Conservation (phyloP, 1,140 invertebrate species). For the Meloidogyne floridensis region DNA sequence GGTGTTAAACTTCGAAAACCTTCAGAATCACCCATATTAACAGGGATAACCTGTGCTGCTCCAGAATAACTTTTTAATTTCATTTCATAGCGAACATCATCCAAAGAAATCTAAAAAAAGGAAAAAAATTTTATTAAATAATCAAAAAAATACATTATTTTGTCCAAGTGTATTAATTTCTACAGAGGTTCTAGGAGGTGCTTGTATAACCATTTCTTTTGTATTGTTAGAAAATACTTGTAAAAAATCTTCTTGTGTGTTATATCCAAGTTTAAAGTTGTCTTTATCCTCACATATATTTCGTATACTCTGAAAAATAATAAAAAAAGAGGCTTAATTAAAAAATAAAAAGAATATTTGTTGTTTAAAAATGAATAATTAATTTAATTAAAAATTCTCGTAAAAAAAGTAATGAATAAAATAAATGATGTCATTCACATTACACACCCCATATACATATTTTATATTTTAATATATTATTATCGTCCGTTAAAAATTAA, state of each 20-base stretch:
- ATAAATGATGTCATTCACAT: no score
- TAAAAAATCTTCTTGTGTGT: conserved; percentile 35
- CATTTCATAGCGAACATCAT: conserved; percentile 30
- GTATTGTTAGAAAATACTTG: conserved; percentile 37
- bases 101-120: conserved; percentile 7
- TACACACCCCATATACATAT: no score
- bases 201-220: conserved; percentile 34
- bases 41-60: conserved; percentile 31
- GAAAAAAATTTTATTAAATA: not conserved
- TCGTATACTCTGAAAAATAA: conserved; percentile 41
- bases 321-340: not conserved
- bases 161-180: conserved; percentile 29
- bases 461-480: no score
- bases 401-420: no score
- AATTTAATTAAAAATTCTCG: no score
- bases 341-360: not conserved
- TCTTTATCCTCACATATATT: conserved; percentile 51
- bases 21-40: conserved; percentile 31
- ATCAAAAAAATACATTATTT: not conserved
- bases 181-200: conserved; percentile 41
- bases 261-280: conserved; percentile 44
- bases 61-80: conserved; percentile 41
- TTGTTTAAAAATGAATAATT: not conserved
- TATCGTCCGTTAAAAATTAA: no score
- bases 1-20: conserved; percentile 34